Percentiles rank a stretch among this genome's conserved stretches.
phyloP scores from a whole-genome alignment of 2,888 invertebrate genomes.

The Trichacis sp. region DNA sequence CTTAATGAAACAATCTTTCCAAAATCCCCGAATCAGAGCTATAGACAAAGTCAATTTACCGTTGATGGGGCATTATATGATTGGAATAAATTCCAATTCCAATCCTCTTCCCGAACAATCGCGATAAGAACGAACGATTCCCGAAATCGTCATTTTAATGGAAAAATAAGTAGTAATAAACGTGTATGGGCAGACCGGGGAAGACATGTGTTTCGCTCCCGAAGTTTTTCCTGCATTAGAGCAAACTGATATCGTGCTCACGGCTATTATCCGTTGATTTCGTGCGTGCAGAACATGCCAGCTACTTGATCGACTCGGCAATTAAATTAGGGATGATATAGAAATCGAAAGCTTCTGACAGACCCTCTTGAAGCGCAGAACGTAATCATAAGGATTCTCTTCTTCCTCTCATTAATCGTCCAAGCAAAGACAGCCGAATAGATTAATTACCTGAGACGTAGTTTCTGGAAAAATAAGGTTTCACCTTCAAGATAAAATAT shows the following conservation, averaged over 20 bases:
- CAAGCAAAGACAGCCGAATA: background rate
- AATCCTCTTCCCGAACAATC: no score
- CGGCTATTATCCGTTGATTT: slow-evolving; percentile 36
- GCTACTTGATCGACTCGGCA: slow-evolving; percentile 43
- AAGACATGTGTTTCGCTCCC: slow-evolving; percentile 1
- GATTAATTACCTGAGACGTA: slow-evolving; percentile 9
- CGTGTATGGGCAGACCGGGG: slow-evolving; percentile 40
- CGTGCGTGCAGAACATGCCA: slow-evolving; percentile 41
- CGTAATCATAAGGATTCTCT: slow-evolving; percentile 26
- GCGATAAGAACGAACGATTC: slow-evolving; percentile 12
- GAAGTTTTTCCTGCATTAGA: slow-evolving; percentile 44
- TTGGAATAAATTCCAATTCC: background rate
- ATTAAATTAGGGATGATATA: slow-evolving; percentile 42
- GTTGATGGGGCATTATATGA: background rate
- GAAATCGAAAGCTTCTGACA: slow-evolving; percentile 45
- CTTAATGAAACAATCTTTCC: slow-evolving; percentile 38
- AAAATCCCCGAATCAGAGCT: slow-evolving; percentile 38
- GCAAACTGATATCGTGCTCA: slow-evolving; percentile 47
- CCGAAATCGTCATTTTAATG: slow-evolving; percentile 28
- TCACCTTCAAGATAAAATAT: no score
- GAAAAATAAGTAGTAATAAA: slow-evolving; percentile 38
- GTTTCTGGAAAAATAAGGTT: no score
- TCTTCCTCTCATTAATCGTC: slow-evolving; percentile 23
- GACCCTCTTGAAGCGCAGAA: slow-evolving; percentile 36
- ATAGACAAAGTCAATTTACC: slow-evolving; percentile 26